Conservation (phyloP, 2,888 invertebrate genomes). For the Willowsia nigromaculata region DNA sequence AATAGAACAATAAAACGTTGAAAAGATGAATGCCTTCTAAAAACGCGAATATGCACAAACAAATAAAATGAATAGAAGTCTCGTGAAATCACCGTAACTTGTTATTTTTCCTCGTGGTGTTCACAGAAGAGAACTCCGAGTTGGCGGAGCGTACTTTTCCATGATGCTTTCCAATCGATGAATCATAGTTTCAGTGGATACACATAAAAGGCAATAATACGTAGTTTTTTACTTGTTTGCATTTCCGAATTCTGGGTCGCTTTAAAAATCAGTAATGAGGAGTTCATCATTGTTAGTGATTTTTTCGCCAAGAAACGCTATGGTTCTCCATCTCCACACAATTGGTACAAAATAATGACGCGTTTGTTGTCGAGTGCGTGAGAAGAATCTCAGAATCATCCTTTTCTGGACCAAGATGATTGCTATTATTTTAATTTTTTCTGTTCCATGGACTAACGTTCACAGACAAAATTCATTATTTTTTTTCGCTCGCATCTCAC, state of each 20-base stretch:
- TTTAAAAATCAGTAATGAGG: background rate
- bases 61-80: background rate
- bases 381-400: background rate
- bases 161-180: background rate
- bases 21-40: conserved; percentile 23
- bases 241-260: background rate
- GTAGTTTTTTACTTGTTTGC: too few relatives aligned
- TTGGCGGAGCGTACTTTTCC: background rate
- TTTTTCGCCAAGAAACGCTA: background rate
- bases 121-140: background rate
- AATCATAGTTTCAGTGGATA: background rate
- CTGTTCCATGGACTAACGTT: too few relatives aligned
- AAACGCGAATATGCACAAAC: background rate
- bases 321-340: too few relatives aligned
- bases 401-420: too few relatives aligned
- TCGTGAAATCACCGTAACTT: background rate
- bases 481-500: too few relatives aligned
- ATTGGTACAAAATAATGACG: background rate
- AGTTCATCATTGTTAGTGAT: background rate
- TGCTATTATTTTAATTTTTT: too few relatives aligned
- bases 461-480: too few relatives aligned
- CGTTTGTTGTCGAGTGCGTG: background rate
- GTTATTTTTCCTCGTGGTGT: background rate
- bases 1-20: background rate
- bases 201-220: background rate